Base-by-base conservation (phyloP, 1,140 invertebrate species). In the Heterodera schachtii region DNA sequence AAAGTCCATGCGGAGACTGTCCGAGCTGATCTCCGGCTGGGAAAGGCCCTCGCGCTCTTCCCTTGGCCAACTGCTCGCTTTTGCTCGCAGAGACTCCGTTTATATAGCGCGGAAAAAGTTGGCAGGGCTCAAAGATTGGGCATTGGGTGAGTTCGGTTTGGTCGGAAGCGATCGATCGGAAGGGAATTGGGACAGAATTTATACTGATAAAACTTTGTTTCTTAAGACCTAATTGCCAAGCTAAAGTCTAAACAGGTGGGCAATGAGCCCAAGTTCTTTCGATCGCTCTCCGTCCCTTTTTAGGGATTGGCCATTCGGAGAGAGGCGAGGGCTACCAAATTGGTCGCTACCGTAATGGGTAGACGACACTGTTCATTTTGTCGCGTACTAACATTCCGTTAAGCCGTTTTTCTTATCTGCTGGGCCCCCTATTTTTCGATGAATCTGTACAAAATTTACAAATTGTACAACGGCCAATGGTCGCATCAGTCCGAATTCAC, bases 341-440 rank as follows among this genome's bases (percentile, higher is more conserved):
- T 89, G 4, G 88, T 89, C 6, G 87, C 89, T 13, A 89, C 89
- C 64, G 89, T 89, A 21, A 89, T 90, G 89, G 82, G 88, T 90
- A 80, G 73, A 70, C 73, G 73, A 70, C 73, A 80, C 31, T 57
- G 8, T 81, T 75, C 49, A 3, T 60, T 84, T 31, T 44, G 16
- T 47, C 49, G 7, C 7, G 31, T 13, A 0, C 21, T 57, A 52
- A 9, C 47, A 8, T 19, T 19, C 16, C 5, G 82, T 89, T 87
- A 47, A 89, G 89, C 88, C 13, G 89, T 90, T 41, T 89, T 89
- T 64, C 81, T 89, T 21, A 79, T 86, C 73, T 90, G 88, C 78
- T 90, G 88, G 88, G 79, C 90, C n/a, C 88, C 88, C 19, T 89
- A 88, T 76, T 89, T 89, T 73, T 89, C 87, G 6, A 71, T 90